phyloP scores from a whole-genome alignment of 2,888 invertebrate species.

The Bombylius major region DNA sequence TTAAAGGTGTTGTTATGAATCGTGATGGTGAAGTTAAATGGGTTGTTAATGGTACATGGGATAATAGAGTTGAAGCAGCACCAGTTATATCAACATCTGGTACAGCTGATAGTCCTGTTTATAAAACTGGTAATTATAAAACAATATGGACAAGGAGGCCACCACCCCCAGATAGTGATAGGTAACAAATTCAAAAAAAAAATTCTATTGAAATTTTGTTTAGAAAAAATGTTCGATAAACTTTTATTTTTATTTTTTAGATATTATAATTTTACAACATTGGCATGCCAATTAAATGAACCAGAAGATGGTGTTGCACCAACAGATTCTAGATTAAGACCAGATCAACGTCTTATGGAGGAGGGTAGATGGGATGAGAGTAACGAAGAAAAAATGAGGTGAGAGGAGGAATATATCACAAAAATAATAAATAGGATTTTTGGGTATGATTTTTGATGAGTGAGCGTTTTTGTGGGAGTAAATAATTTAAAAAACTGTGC shows the following conservation, averaged over 20 bases:
- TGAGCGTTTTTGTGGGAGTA: not conserved
- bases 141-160: conserved; percentile 76
- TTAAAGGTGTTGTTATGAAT: conserved; percentile 69
- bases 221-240: not conserved
- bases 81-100: conserved; percentile 64
- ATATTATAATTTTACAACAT: conserved; percentile 88
- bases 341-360: conserved; percentile 98
- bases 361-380: conserved; percentile 85
- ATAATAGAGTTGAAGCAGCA: conserved; percentile 87
- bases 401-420: not conserved
- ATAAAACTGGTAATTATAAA: conserved; percentile 80
- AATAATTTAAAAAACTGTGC: too few species aligned
- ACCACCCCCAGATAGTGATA: conserved; percentile 54
- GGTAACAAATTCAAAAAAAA: conserved; percentile 29
- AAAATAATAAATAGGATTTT: not conserved
- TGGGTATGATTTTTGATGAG: too few species aligned
- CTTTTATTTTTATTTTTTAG: conserved; percentile 17
- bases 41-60: conserved; percentile 84
- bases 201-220: not conserved
- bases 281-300: conserved; percentile 96
- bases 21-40: conserved; percentile 59
- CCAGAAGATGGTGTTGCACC: conserved; percentile 84
- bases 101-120: conserved; percentile 65
- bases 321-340: conserved; percentile 82
- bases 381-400: conserved; percentile 64